Evolutionary conservation across 2,113 vertebrate species (phyloP).

Genomic region (Peromyscus maniculatus): DNA sequence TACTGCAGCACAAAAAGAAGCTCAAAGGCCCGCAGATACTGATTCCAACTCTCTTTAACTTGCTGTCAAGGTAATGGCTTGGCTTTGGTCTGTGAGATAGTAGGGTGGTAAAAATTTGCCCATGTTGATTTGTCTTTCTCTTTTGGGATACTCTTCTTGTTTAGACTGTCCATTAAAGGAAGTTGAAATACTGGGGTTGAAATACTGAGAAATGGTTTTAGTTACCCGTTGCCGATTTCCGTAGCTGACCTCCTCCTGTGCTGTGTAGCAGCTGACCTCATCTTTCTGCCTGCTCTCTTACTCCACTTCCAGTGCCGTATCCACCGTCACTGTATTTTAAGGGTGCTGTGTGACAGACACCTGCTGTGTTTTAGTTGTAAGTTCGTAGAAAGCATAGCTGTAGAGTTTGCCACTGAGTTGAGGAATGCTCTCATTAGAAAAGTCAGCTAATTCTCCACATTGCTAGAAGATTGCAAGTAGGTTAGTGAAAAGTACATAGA

Average conservation of each 20-base stretch:
- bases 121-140: not conserved
- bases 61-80: slow-evolving; percentile 92
- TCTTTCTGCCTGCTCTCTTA: not conserved
- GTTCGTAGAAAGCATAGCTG: not conserved
- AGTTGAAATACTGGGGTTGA: not conserved
- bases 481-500: not conserved
- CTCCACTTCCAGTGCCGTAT: not conserved
- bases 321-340: not conserved
- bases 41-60: slow-evolving; percentile 93
- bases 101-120: not conserved
- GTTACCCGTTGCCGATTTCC: not conserved
- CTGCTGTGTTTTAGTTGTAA: not conserved
- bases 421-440: not conserved
- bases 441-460: not conserved
- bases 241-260: not conserved
- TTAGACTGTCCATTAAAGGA: not conserved
- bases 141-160: not conserved
- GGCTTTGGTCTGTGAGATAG: not conserved
- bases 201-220: not conserved
- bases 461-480: not conserved
- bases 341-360: not conserved
- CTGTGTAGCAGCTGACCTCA: not conserved
- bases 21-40: slow-evolving; percentile 90
- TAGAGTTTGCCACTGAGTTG: not conserved
- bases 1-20: slow-evolving; percentile 99